Evolutionary conservation across 2,888 invertebrate species (phyloP).

Genomic region (Lottia gigantea): DNA sequence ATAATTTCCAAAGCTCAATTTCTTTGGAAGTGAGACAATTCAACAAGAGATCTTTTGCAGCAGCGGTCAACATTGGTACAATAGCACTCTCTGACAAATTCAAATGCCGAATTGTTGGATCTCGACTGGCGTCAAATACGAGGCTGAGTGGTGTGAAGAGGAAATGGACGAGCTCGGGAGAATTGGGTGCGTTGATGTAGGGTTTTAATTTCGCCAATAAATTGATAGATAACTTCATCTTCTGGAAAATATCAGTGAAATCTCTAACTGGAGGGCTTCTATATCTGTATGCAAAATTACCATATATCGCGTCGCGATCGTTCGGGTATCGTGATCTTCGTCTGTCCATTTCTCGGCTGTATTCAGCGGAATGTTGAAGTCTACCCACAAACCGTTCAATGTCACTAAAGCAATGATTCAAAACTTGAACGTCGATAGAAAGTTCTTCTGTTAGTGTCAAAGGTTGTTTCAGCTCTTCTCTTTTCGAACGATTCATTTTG

Average conservation of each 20-base stretch:
- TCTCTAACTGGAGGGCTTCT: constrained; percentile 95
- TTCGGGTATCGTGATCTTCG: constrained; percentile 71
- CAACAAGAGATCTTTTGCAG: constrained; percentile 92
- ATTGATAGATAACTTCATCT: constrained; percentile 98
- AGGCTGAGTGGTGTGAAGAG: constrained; percentile 96
- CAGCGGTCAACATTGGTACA: constrained; percentile 89
- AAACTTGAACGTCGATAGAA: constrained; percentile 90
- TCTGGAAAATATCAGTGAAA: constrained; percentile 97
- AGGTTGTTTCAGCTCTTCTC: constrained; percentile 83
- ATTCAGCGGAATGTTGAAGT: constrained; percentile 95
- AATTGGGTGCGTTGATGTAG: constrained; percentile 99
- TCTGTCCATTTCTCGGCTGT: constrained; percentile 90
- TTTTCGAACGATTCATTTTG: constrained; percentile 15
- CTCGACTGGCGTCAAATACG: constrained; percentile 96
- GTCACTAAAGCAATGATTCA: constrained; percentile 98
- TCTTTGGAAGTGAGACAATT: constrained; percentile 99
- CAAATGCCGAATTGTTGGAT: constrained; percentile 80
- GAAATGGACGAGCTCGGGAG: constrained; percentile 98
- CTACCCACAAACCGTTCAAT: constrained; percentile 98
- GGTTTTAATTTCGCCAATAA: constrained; percentile 94
- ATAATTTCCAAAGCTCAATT: constrained; percentile 95
- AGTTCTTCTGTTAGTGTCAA: constrained; percentile 89
- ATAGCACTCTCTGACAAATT: constrained; percentile 83
- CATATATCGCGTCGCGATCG: constrained; percentile 72
- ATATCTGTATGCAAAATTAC: constrained; percentile 92